Evolutionary conservation across 1,140 invertebrate species (phyloP).

Genomic region (Hylyphantes graminicola): DNA sequence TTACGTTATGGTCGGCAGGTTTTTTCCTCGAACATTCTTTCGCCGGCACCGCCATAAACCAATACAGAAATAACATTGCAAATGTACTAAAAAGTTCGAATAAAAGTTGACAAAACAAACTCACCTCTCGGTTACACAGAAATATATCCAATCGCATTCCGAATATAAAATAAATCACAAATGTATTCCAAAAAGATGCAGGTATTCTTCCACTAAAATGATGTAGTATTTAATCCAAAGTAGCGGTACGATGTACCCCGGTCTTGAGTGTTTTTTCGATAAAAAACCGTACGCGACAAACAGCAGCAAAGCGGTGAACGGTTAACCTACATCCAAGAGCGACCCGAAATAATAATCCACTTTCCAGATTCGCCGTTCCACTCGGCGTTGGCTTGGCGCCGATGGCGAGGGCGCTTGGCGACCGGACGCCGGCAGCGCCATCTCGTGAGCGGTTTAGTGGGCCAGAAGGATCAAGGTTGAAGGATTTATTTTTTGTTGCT

Average conservation of each 20-base stretch:
- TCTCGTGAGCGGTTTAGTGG: constrained; percentile 56
- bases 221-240: no score
- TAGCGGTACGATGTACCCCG: no score
- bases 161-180: no score
- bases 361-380: background rate
- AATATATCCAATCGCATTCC: background rate
- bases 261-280: no score
- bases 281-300: background rate
- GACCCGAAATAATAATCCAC: no score
- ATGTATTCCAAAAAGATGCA: no score
- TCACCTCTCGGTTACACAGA: background rate
- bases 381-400: background rate
- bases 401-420: no score
- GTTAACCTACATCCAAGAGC: background rate
- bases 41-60: background rate
- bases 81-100: background rate
- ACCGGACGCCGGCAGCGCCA: constrained; percentile 18
- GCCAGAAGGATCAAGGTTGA: constrained; percentile 54
- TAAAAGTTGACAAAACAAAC: background rate
- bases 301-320: no score
- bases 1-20: background rate
- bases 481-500: background rate
- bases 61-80: background rate
- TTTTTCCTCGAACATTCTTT: background rate
- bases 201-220: no score